Evolutionary conservation across 1,140 invertebrate genomes (phyloP).

Genomic region (Meteorus sp.): DNA sequence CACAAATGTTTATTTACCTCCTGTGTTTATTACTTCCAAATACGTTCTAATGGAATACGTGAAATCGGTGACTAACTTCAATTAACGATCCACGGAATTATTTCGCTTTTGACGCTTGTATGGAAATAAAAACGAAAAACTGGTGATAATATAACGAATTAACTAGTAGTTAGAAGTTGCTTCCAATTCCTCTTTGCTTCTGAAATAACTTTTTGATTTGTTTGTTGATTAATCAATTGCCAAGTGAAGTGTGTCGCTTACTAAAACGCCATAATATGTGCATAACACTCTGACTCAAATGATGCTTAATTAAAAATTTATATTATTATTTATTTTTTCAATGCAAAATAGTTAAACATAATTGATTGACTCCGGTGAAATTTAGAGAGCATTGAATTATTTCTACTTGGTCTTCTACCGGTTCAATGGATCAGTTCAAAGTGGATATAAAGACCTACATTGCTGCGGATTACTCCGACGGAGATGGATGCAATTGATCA

Average conservation of each 20-base stretch:
- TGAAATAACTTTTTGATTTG: background rate
- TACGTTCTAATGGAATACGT: background rate
- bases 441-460: conserved; percentile 1
- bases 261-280: background rate
- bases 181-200: background rate
- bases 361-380: conserved; percentile 12
- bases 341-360: conserved; percentile 6
- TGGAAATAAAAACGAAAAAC: background rate
- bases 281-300: background rate
- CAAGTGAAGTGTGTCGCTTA: conserved; percentile 10
- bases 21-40: background rate
- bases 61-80: background rate
- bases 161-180: background rate
- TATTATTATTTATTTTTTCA: too few relatives aligned
- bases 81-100: background rate
- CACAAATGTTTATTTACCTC: background rate
- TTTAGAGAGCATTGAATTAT: conserved; percentile 10
- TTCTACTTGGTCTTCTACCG: conserved; percentile 14
- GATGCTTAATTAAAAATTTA: background rate
- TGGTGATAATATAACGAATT: background rate
- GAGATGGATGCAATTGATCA: conserved; percentile 11
- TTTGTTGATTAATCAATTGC: background rate
- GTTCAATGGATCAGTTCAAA: conserved; percentile 8
- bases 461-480: conserved; percentile 12
- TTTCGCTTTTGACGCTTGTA: background rate